Percentiles rank a stretch among this genome's conserved stretches.
These are phyloP conservation scores for Trematomus loennbergii DNA, from an alignment of 2,113 vertebrate genomes.

Conservation along the genomic window DNA sequence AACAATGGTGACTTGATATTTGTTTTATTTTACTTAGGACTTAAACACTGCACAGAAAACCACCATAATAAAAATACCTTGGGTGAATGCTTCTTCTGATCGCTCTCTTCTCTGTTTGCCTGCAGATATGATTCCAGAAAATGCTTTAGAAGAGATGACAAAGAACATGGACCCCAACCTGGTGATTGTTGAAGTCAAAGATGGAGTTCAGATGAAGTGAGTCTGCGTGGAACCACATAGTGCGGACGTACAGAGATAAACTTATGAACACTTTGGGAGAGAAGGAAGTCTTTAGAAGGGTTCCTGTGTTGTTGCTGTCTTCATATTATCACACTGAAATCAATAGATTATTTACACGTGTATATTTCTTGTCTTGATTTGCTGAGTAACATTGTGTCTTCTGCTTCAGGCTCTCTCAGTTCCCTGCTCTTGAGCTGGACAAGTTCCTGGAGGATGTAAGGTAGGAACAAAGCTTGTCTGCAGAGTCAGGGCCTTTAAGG, in stretches of 20 bases:
- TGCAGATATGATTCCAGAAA: slow-evolving; percentile 97
- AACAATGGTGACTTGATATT: neutral
- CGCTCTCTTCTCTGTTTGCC: neutral
- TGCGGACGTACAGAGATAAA: neutral
- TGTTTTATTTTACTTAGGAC: neutral
- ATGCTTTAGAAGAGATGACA: slow-evolving; percentile 97
- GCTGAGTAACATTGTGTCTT: neutral
- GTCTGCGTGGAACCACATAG: slow-evolving; percentile 44
- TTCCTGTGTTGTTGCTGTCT: neutral
- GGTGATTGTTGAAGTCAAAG: slow-evolving; percentile 92
- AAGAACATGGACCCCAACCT: slow-evolving; percentile 97
- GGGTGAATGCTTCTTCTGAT: slow-evolving; percentile 1
- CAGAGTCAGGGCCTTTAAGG: too few relatives aligned
- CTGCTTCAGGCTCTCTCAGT: slow-evolving; percentile 91
- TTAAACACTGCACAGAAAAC: neutral
- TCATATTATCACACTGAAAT: too few relatives aligned
- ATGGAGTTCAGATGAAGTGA: slow-evolving; percentile 93
- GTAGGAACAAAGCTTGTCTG: slow-evolving; percentile 73
- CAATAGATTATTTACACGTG: too few relatives aligned
- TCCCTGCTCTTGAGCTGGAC: slow-evolving; percentile 96
- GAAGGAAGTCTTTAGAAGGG: neutral
- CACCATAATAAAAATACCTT: neutral
- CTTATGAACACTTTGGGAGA: neutral
- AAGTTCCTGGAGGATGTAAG: slow-evolving; percentile 99
- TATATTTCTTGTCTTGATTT: too few relatives aligned